phyloP scores from a whole-genome alignment of 2,113 vertebrate species.

The Anseranas semipalmata region DNA sequence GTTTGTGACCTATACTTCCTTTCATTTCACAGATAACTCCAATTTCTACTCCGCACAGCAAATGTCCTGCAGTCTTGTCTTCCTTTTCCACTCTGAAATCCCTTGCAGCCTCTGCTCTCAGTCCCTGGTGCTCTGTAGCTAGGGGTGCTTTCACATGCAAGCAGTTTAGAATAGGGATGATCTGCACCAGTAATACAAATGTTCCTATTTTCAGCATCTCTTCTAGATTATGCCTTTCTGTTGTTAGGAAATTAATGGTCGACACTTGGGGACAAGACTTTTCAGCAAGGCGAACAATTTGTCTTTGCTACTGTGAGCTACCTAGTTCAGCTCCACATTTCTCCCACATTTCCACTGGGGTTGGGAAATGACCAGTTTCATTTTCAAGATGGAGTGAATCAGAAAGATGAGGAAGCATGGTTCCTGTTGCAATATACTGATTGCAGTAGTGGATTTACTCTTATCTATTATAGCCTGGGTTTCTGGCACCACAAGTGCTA shows the following conservation, averaged over 20 bases:
- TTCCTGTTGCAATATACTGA: neutral
- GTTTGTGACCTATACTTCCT: neutral
- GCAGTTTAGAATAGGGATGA: neutral
- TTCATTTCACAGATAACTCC: neutral
- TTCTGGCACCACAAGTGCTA: neutral
- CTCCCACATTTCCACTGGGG: neutral
- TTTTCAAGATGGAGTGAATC: neutral
- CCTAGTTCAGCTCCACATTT: neutral
- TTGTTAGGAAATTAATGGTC: neutral
- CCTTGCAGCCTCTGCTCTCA: neutral
- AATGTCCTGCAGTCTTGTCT: neutral
- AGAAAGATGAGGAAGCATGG: accelerated
- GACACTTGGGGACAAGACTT: neutral
- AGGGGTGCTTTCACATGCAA: neutral
- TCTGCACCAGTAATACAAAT: neutral
- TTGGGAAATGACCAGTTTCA: neutral
- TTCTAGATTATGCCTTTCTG: neutral
- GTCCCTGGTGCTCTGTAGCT: neutral
- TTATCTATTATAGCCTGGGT: neutral
- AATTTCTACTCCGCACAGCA: neutral
- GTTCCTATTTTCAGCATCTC: neutral
- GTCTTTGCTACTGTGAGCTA: neutral
- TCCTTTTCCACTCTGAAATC: neutral
- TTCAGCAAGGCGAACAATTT: neutral
- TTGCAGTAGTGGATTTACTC: neutral